phyloP scores from a whole-genome alignment of 2,797 vertebrate species.

The Anguilla megastoma region DNA sequence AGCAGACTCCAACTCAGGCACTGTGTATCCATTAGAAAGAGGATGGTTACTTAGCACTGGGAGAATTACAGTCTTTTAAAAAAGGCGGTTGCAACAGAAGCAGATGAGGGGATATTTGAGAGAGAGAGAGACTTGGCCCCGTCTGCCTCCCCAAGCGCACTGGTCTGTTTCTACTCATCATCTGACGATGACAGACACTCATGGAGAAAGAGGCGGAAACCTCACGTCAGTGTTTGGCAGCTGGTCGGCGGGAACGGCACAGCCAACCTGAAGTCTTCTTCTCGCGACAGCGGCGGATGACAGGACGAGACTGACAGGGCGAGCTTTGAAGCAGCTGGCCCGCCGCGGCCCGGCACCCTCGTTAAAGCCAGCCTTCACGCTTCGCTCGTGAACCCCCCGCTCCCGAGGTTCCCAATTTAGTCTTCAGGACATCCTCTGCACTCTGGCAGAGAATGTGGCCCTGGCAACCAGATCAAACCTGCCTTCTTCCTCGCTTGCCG shows the following conservation, averaged over 20 bases:
- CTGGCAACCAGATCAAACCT: neutral
- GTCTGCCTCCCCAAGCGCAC: conserved; percentile 23
- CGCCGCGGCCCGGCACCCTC: conserved; percentile 52
- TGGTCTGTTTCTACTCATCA: conserved; percentile 51
- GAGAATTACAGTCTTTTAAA: neutral
- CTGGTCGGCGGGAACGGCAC: conserved; percentile 60
- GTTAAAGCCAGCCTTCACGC: conserved; percentile 66
- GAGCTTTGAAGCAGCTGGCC: conserved; percentile 58
- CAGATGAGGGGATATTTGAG: neutral
- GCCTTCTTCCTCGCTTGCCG: neutral
- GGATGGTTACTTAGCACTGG: neutral
- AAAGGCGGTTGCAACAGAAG: neutral
- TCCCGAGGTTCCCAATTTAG: conserved; percentile 30
- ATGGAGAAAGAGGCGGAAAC: conserved; percentile 36
- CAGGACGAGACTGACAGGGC: conserved; percentile 48
- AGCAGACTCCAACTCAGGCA: neutral
- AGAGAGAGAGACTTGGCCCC: neutral
- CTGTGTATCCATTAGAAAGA: neutral
- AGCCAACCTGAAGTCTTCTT: conserved; percentile 60
- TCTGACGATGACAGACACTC: conserved; percentile 58
- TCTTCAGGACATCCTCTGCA: conserved; percentile 35
- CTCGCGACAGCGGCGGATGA: conserved; percentile 60
- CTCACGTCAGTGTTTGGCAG: conserved; percentile 62
- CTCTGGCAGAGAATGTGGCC: conserved; percentile 4
- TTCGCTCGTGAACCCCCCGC: conserved; percentile 40